Evolutionary conservation across 2,888 invertebrate species (phyloP), one percentile per base, ranked within the genome.

Genomic region (Cantharis lateralis): DNA sequence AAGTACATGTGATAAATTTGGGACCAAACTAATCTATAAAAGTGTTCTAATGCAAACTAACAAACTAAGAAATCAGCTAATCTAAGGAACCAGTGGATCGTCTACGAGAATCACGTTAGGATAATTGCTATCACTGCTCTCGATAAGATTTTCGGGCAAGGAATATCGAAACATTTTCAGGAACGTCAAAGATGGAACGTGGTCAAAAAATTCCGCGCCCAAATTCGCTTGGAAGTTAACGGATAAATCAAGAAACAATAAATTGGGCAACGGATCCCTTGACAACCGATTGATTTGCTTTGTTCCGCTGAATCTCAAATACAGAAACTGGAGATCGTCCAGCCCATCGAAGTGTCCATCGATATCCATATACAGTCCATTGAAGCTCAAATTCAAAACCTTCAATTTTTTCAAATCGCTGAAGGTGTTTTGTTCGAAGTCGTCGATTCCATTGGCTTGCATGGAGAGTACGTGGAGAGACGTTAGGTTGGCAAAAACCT

Each of bases 301-400:
- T 16, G 63, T 24, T n/a, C 71, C 63, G 13, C 28, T 71, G 16
- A 63, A 64, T 11, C 28, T 71, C 11, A 71, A 10, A 32, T 71
- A 32, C 1, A 74, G 28, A 63, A 74, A 62, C 10, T 63, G 62
- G 9, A 74, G 70, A 15, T 74, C 15, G n/a, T 69, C 69, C 0
- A 74, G 63, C 9, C 74, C 74, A 11, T 74, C 69, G 11, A 74
- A 74, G 4, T 74, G 61, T 1, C 74, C 74, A 20, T 74, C 63
- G 1, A 63, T 28, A 11, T 69, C 32, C 16, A 74, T 63, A n/a
- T 68, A 68, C 26, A 68, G 20, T 10, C 26, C 15, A 15, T 68
- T 68, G 3, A 15, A 24, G 2, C 20, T 68, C n/a, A 68, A 24
- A 9, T 68, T 26, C 10, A 68, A 68, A 68, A 68, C 9, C 15